A percentile compares a stretch with the other conserved stretches of the same genome.
Evolutionary conservation across 2,888 invertebrate species (phyloP).

Genomic region (Zygothrica quintamaculata): DNA sequence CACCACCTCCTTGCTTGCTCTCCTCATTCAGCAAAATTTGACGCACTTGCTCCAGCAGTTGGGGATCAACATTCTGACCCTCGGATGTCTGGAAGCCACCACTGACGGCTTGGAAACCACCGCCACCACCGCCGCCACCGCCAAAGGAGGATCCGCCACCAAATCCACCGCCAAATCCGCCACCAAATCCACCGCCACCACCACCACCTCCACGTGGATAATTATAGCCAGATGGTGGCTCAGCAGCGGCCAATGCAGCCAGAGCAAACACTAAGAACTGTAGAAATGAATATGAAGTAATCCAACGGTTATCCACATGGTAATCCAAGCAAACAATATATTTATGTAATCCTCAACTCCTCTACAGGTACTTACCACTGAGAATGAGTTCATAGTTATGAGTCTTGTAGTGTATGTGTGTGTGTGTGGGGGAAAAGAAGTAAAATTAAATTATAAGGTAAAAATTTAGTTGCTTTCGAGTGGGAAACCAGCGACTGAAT

Average conservation of each 20-base stretch:
- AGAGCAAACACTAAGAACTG: conserved; percentile 94
- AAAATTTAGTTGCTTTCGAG: conserved; percentile 85
- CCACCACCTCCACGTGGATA: conserved; percentile 88
- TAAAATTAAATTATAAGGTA: conserved; percentile 83
- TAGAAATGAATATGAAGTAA: conserved; percentile 69
- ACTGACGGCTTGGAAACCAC: conserved; percentile 91
- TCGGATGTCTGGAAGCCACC: conserved; percentile 92
- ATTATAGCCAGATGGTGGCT: conserved; percentile 91
- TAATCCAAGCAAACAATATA: conserved; percentile 22
- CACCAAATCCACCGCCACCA: conserved; percentile 82
- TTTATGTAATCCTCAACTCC: not conserved
- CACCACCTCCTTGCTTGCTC: conserved; percentile 86
- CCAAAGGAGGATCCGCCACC: conserved; percentile 83
- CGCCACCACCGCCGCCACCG: conserved; percentile 86
- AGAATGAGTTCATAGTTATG: conserved; percentile 85
- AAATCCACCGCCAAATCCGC: conserved; percentile 85
- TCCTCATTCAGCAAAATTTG: conserved; percentile 94
- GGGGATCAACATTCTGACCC: conserved; percentile 92
- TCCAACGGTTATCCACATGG: conserved; percentile 41
- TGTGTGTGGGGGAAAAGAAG: conserved; percentile 83
- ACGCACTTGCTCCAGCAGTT: conserved; percentile 92
- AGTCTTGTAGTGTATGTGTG: conserved; percentile 81
- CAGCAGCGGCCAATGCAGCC: conserved; percentile 90
- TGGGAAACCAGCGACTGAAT: conserved; percentile 85
- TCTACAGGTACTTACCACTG: conserved; percentile 83